Evolutionary conservation across 2,113 vertebrate species (phyloP).

Genomic region (Taxidea taxus): DNA sequence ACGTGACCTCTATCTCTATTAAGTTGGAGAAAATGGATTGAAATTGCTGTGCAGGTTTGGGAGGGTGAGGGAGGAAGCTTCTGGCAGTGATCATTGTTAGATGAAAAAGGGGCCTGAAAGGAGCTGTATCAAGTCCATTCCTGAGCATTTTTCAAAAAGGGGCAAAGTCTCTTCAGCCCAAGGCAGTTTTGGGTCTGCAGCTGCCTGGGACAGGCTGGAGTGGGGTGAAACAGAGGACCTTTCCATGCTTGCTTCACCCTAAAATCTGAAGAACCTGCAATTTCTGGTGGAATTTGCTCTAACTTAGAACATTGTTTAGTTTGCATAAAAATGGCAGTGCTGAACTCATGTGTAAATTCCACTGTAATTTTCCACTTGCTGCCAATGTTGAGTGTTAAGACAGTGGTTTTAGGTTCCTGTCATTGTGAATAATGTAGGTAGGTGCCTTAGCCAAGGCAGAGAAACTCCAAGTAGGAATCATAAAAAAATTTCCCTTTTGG

Average conservation of each 20-base stretch:
- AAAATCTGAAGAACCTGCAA: slow-evolving; percentile 37
- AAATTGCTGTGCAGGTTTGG: neutral
- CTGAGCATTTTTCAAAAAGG: neutral
- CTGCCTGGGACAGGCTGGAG: neutral
- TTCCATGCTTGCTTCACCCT: neutral
- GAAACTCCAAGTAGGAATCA: slow-evolving; percentile 36
- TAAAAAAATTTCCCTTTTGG: neutral
- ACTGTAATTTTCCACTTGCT: slow-evolving; percentile 47
- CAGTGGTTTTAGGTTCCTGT: neutral
- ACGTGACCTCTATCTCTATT: neutral
- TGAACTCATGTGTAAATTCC: slow-evolving; percentile 40
- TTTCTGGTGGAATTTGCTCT: slow-evolving; percentile 40
- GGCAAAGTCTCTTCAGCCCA: neutral
- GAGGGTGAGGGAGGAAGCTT: neutral
- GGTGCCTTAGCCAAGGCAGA: slow-evolving; percentile 20
- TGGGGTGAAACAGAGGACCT: neutral
- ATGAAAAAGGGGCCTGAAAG: neutral
- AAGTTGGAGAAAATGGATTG: slow-evolving; percentile 27
- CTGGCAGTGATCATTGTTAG: neutral
- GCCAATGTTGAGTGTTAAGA: slow-evolving; percentile 24
- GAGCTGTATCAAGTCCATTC: neutral
- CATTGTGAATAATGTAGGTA: slow-evolving; percentile 39
- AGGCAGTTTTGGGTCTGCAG: neutral
- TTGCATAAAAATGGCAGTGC: slow-evolving; percentile 26
- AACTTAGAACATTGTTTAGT: neutral